phyloP scores from a whole-genome alignment of 2,888 invertebrate species.

The Amiota mariae region DNA sequence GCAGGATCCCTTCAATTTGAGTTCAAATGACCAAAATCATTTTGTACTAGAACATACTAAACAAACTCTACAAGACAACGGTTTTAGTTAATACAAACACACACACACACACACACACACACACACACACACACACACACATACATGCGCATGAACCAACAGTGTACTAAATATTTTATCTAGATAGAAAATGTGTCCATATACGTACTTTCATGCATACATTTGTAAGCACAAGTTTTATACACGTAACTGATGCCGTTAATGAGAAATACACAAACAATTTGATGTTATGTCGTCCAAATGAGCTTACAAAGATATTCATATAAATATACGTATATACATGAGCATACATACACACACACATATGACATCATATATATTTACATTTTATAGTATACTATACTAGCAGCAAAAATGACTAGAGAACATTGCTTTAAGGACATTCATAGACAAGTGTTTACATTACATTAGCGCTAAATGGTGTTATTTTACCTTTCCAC shows the following conservation, averaged over 20 bases:
- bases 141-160: not conserved
- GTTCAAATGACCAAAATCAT: too few species aligned
- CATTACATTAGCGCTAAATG: slow-evolving; percentile 69
- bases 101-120: slow-evolving; percentile 26
- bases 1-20: too few species aligned
- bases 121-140: slow-evolving; percentile 29
- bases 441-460: slow-evolving; percentile 63
- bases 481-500: slow-evolving; percentile 52
- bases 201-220: not conserved
- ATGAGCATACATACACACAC: too few species aligned
- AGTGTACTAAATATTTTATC: not conserved
- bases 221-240: slow-evolving; percentile 12
- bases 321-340: not conserved
- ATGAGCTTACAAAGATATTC: not conserved
- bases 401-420: slow-evolving; percentile 28
- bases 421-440: slow-evolving; percentile 36
- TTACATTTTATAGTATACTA: too few species aligned
- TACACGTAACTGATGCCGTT: not conserved
- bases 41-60: not conserved
- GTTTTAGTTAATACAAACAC: slow-evolving; percentile 24
- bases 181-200: slow-evolving; percentile 9
- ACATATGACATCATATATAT: not conserved
- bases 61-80: not conserved
- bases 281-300: too few species aligned
- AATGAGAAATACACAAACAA: slow-evolving; percentile 15